Evolutionary conservation across 37 sponge, comb jelly and placozoan species (phyloP).

Genomic region (Beroe ovata): DNA sequence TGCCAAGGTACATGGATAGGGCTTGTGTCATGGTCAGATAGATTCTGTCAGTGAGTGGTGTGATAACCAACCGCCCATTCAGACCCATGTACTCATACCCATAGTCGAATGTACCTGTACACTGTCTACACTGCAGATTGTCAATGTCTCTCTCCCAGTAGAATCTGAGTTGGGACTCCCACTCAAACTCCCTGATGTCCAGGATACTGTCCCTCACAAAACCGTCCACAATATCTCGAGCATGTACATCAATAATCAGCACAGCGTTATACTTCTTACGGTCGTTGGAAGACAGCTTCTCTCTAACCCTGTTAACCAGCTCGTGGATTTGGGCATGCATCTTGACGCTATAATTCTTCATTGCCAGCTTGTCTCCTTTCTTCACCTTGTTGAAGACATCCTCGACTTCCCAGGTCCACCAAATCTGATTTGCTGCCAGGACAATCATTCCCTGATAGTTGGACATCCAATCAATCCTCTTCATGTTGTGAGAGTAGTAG

Average conservation of each 20-base stretch:
- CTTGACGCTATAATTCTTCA: slow-evolving; percentile 97
- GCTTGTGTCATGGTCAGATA: slow-evolving; percentile 96
- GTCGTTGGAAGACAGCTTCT: slow-evolving; percentile 92
- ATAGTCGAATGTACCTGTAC: slow-evolving; percentile 94
- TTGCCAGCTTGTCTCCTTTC: slow-evolving; percentile 98
- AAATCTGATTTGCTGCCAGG: slow-evolving; percentile 93
- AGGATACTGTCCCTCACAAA: slow-evolving; percentile 99
- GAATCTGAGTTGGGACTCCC: slow-evolving; percentile 99
- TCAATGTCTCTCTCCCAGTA: slow-evolving; percentile 96
- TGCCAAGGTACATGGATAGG: slow-evolving; percentile 93
- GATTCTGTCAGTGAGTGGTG: slow-evolving; percentile 95
- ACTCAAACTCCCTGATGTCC: slow-evolving; percentile 98
- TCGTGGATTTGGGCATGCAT: slow-evolving; percentile 91
- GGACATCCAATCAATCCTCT: slow-evolving; percentile 94
- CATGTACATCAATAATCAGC: slow-evolving; percentile 97
- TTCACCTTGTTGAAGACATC: slow-evolving; percentile 96
- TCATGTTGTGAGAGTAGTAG: slow-evolving; percentile 77
- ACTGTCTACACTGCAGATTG: slow-evolving; percentile 84
- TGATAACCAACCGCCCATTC: slow-evolving; percentile 93
- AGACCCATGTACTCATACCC: slow-evolving; percentile 99
- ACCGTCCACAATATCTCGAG: slow-evolving; percentile 95
- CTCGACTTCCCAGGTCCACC: slow-evolving; percentile 99
- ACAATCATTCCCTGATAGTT: slow-evolving; percentile 98
- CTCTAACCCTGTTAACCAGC: slow-evolving; percentile 92
- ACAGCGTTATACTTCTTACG: slow-evolving; percentile 98